phyloP scores from a whole-genome alignment of 53 echinoderm and acorn worm species.

The Hippasteria phrygiana region DNA sequence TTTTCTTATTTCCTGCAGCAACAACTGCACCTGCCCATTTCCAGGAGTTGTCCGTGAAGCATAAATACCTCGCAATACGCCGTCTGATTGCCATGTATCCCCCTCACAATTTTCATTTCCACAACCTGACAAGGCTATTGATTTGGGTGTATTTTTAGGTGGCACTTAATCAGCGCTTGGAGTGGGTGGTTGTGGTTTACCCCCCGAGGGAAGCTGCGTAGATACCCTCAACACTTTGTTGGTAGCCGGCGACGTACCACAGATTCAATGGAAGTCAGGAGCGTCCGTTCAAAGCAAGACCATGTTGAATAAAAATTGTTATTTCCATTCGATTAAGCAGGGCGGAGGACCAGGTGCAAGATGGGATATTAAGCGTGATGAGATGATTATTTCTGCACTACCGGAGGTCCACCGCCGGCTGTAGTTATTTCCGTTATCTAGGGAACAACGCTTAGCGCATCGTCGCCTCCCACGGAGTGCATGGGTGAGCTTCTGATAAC shows the following conservation, averaged over 20 bases:
- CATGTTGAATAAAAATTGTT: conserved; percentile 41
- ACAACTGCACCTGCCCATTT: conserved; percentile 44
- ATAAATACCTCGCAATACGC: not conserved
- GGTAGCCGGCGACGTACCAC: not conserved
- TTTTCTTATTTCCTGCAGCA: conserved; percentile 24
- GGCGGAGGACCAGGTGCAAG: conserved; percentile 52
- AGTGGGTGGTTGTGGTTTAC: conserved; percentile 2
- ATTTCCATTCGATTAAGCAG: conserved; percentile 58
- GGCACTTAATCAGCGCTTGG: conserved; percentile 15
- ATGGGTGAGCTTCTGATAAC: not conserved
- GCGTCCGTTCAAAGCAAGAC: not conserved
- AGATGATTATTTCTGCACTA: conserved; percentile 44
- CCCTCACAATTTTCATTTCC: conserved; percentile 53
- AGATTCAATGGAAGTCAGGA: conserved; percentile 11
- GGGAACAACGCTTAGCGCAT: conserved; percentile 20
- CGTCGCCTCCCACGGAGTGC: conserved; percentile 4
- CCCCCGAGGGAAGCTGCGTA: not conserved
- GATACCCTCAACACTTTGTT: not conserved
- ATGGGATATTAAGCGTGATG: conserved; percentile 54
- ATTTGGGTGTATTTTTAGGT: conserved; percentile 40
- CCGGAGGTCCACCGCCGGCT: not conserved
- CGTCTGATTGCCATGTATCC: not conserved
- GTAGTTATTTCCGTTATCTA: conserved; percentile 32
- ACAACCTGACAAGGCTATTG: conserved; percentile 52
- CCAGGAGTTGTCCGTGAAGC: conserved; percentile 9